Conservation (phyloP, 2,888 invertebrate genomes). For the Dicyrtomina minuta region DNA sequence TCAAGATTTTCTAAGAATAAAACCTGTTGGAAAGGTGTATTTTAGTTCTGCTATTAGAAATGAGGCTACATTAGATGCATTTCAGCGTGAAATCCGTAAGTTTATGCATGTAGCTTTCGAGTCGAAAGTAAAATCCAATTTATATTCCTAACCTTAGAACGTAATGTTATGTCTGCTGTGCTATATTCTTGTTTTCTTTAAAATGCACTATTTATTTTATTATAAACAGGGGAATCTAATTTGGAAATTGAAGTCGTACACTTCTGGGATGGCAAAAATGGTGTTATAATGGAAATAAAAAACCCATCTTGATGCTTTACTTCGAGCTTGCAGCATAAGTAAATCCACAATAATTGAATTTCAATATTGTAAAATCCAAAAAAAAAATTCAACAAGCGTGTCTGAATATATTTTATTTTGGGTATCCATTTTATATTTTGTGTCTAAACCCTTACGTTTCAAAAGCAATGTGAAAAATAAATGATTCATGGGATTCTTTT, state of each 20-base stretch:
- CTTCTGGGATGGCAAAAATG: not conserved
- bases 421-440: too few species aligned
- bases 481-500: too few species aligned
- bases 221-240: not conserved
- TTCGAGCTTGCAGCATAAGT: too few species aligned
- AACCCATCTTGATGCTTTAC: not conserved
- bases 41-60: conserved; percentile 26
- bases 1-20: conserved; percentile 5
- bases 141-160: not conserved
- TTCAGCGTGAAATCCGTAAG: conserved; percentile 17
- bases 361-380: too few species aligned
- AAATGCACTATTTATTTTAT: not conserved
- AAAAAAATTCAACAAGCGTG: too few species aligned
- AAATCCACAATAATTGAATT: too few species aligned
- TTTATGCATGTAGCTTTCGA: not conserved
- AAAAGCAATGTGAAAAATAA: too few species aligned
- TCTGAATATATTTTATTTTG: too few species aligned
- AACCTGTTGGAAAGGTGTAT: conserved; percentile 14
- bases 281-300: conserved; percentile 3
- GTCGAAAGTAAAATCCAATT: not conserved
- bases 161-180: not conserved
- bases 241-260: conserved; percentile 6
- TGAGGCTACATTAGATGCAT: conserved; percentile 10
- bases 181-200: not conserved
- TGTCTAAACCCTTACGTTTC: too few species aligned